Conservation (phyloP, 1,140 invertebrate genomes). For the Habropoda laboriosa region DNA sequence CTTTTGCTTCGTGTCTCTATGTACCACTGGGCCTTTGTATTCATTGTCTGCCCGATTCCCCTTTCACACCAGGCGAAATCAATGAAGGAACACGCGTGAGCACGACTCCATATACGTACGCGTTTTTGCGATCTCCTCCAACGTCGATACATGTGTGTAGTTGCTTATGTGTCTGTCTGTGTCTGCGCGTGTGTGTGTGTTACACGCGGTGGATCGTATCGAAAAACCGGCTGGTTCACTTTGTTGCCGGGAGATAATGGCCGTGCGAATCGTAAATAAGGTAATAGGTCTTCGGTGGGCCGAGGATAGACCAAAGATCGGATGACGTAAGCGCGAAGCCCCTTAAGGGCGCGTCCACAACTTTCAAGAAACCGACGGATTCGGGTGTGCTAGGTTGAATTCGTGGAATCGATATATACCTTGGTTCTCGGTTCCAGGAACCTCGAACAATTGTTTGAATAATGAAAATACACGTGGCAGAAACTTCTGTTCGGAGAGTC, state of each 20-base stretch:
- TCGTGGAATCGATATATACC: neutral
- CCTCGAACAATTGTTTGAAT: too few species aligned
- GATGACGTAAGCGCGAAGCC: constrained; percentile 64
- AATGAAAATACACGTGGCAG: too few species aligned
- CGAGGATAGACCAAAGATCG: constrained; percentile 58
- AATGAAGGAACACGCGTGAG: constrained; percentile 35
- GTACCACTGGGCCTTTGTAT: constrained; percentile 60
- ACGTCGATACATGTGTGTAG: neutral
- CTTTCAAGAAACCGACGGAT: constrained; percentile 22
- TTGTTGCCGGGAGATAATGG: constrained; percentile 70
- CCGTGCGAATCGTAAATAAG: constrained; percentile 71
- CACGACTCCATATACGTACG: neutral
- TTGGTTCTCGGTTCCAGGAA: neutral
- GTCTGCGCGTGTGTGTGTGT: neutral
- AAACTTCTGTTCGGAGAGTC: too few species aligned
- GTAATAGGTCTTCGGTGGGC: constrained; percentile 68
- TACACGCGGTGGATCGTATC: constrained; percentile 54
- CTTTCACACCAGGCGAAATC: constrained; percentile 64
- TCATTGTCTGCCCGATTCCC: constrained; percentile 61
- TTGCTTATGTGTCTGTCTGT: neutral
- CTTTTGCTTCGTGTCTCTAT: constrained; percentile 14
- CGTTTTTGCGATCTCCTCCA: too few species aligned
- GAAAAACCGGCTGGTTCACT: constrained; percentile 71
- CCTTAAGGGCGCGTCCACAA: constrained; percentile 56
- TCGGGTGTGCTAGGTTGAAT: neutral